These are phyloP conservation scores for Seriola aureovittata DNA, from an alignment of 2,113 vertebrate species.

Conservation along the genomic window DNA sequence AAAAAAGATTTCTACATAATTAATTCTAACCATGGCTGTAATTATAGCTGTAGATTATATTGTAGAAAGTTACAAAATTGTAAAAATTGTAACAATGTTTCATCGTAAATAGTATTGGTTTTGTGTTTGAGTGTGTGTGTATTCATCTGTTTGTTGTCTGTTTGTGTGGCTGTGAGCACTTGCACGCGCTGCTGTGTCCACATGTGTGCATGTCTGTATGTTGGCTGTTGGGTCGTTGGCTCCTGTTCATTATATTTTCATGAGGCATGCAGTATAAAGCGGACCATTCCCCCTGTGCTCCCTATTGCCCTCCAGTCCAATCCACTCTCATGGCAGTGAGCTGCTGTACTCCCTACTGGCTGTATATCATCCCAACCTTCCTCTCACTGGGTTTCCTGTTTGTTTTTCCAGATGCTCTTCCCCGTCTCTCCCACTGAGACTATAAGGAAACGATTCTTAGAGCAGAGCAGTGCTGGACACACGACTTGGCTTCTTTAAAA, in stretches of 20 bases:
- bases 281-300: constrained; percentile 50
- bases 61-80: background rate
- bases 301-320: constrained; percentile 66
- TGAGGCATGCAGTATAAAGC: constrained; percentile 80
- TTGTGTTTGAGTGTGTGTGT: background rate
- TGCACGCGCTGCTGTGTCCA: background rate
- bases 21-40: too few species aligned
- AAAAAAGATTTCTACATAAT: too few species aligned
- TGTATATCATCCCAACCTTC: constrained; percentile 76
- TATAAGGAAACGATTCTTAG: constrained; percentile 69
- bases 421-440: constrained; percentile 68
- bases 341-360: constrained; percentile 69
- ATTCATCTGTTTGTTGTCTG: constrained; percentile 19
- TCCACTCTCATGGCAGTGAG: constrained; percentile 65
- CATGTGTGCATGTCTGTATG: constrained; percentile 41
- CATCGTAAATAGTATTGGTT: background rate
- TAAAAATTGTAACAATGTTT: background rate
- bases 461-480: constrained; percentile 60
- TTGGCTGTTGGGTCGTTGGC: constrained; percentile 54
- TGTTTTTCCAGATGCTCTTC: constrained; percentile 84
- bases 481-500: constrained; percentile 61
- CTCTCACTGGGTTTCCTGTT: constrained; percentile 78
- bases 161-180: background rate
- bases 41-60: too few species aligned
- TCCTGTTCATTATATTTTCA: constrained; percentile 83